These are phyloP conservation scores for Callyntrura guangdongensis DNA, from an alignment of 2,888 invertebrate species.

Conservation along the genomic window DNA sequence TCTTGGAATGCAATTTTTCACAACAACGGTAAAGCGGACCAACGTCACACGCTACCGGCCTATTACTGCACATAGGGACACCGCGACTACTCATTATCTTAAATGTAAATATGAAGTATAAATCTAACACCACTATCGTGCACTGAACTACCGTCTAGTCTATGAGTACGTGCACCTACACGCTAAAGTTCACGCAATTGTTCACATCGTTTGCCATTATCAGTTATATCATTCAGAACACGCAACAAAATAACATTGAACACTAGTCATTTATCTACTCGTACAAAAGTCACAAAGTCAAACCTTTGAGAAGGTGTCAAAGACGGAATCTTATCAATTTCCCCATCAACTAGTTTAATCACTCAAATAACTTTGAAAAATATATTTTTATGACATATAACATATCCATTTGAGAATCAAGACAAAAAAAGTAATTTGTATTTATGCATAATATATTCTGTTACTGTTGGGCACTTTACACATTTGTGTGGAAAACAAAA, in stretches of 20 bases:
- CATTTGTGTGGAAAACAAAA: neutral
- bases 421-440: too few species aligned
- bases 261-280: neutral
- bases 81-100: neutral
- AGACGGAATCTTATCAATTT: neutral
- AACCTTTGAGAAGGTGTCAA: neutral
- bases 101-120: neutral
- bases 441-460: too few species aligned
- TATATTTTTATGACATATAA: neutral
- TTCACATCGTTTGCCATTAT: conserved; percentile 45
- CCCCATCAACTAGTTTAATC: neutral
- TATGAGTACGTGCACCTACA: neutral
- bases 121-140: neutral
- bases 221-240: conserved; percentile 25
- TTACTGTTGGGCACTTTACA: neutral
- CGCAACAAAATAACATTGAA: conserved; percentile 47
- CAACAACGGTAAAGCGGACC: neutral
- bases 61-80: neutral
- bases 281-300: neutral
- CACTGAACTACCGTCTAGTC: neutral
- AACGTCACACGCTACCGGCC: neutral
- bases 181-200: conserved; percentile 43
- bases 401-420: too few species aligned
- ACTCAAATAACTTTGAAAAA: neutral
- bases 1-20: neutral